Evolutionary conservation across 2,797 vertebrate species (phyloP).

Genomic region (Coilia nasus): DNA sequence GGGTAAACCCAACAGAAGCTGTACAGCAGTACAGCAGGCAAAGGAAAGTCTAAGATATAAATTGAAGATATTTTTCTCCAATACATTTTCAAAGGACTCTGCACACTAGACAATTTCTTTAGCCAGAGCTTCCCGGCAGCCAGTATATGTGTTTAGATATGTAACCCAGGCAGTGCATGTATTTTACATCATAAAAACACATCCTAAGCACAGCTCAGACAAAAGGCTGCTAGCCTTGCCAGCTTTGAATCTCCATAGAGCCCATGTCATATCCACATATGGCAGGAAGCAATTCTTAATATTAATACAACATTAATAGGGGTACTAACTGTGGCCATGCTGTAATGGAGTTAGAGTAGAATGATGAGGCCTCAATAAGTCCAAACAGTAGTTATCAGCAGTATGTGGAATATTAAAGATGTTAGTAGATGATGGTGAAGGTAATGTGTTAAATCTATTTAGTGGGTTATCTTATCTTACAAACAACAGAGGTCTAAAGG

Average conservation of each 20-base stretch:
- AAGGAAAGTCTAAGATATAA: neutral
- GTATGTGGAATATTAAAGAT: neutral
- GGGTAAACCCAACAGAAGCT: neutral
- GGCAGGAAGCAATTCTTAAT: neutral
- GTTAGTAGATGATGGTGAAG: neutral
- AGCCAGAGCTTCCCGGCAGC: constrained; percentile 50
- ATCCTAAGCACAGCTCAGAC: constrained; percentile 54
- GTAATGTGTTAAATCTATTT: neutral
- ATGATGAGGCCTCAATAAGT: too few relatives aligned
- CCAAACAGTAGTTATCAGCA: neutral
- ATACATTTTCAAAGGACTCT: too few relatives aligned
- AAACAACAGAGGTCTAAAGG: neutral
- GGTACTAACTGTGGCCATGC: too few relatives aligned
- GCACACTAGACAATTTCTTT: too few relatives aligned
- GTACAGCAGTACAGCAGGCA: neutral
- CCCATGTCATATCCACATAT: constrained; percentile 30
- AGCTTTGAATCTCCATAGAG: constrained; percentile 48
- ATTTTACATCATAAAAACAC: constrained; percentile 67
- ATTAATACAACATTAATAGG: too few relatives aligned
- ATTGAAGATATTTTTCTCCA: too few relatives aligned
- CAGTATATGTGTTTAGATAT: constrained; percentile 57
- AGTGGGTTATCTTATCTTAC: too few relatives aligned
- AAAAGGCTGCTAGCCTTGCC: constrained; percentile 54
- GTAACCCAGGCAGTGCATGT: constrained; percentile 59
- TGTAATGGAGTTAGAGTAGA: too few relatives aligned